phyloP scores from a whole-genome alignment of 2,797 vertebrate genomes.

The Eurystomus glaucurus region DNA sequence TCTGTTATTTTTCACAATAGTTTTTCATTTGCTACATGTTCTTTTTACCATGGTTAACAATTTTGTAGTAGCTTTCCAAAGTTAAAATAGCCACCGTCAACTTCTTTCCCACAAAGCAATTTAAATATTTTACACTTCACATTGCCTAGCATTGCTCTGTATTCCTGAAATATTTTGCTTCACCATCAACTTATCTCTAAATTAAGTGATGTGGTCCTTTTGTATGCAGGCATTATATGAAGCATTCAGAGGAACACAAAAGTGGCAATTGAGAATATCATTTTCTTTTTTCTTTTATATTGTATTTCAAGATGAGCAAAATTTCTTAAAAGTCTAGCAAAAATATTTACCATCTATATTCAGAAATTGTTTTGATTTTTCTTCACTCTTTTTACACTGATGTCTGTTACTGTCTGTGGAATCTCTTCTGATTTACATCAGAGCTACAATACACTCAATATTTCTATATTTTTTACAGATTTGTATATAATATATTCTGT shows the following conservation, averaged over 20 bases:
- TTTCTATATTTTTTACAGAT: conserved; percentile 16
- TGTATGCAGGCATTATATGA: neutral
- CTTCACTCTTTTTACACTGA: neutral
- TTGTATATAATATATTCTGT: conserved; percentile 47
- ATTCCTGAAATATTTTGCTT: neutral
- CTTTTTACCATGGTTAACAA: neutral
- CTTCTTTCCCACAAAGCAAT: neutral
- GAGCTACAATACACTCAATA: neutral
- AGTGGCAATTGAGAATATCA: neutral
- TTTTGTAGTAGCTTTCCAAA: neutral
- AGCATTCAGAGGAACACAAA: neutral
- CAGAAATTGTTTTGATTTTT: neutral
- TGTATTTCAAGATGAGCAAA: neutral
- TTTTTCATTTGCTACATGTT: neutral
- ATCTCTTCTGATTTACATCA: neutral
- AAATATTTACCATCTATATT: neutral
- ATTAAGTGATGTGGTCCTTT: neutral
- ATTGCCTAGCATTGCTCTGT: neutral
- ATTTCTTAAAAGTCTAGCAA: neutral
- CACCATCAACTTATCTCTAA: neutral
- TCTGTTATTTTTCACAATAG: neutral
- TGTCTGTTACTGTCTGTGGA: neutral
- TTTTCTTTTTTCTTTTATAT: neutral
- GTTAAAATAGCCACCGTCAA: neutral
- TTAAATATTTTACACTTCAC: neutral